phyloP scores from a whole-genome alignment of 1,140 invertebrate genomes.

The Pachyrhynchus sulphureomaculatus region DNA sequence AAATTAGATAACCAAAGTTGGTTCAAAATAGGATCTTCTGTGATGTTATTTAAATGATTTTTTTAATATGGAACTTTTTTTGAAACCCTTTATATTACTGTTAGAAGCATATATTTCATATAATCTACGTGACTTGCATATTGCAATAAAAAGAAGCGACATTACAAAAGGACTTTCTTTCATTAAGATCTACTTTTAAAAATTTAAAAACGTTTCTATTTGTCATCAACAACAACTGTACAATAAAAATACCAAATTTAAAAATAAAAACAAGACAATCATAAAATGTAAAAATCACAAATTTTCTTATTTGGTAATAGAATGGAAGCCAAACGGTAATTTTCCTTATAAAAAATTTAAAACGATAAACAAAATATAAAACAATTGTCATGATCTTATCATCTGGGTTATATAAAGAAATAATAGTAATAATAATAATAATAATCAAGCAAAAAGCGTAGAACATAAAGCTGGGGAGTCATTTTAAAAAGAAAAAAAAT shows the following conservation, averaged over 20 bases:
- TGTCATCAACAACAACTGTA: conserved; percentile 48
- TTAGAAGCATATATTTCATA: background rate
- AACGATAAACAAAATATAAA: conserved; percentile 30
- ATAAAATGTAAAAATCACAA: conserved; percentile 36
- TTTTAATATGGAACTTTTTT: no score
- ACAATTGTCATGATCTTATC: conserved; percentile 43
- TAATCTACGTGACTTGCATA: background rate
- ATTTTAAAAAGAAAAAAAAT: conserved; percentile 9
- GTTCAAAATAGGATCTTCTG: no score
- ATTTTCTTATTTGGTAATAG: conserved; percentile 36
- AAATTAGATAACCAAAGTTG: no score
- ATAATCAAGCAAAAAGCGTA: conserved; percentile 27
- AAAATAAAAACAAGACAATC: conserved; percentile 28
- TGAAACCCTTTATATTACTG: no score
- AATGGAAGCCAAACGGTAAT: conserved; percentile 46
- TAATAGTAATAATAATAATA: background rate
- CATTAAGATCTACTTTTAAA: conserved; percentile 16
- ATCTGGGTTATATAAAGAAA: conserved; percentile 21
- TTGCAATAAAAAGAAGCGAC: conserved; percentile 17
- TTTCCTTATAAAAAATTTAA: conserved; percentile 16
- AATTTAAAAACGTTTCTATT: conserved; percentile 31
- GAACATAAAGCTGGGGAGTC: conserved; percentile 16
- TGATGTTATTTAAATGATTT: no score
- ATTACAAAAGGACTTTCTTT: conserved; percentile 32
- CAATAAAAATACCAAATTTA: conserved; percentile 35